Conservation (phyloP, 2,113 vertebrate genomes). For the Symphodus melops region DNA sequence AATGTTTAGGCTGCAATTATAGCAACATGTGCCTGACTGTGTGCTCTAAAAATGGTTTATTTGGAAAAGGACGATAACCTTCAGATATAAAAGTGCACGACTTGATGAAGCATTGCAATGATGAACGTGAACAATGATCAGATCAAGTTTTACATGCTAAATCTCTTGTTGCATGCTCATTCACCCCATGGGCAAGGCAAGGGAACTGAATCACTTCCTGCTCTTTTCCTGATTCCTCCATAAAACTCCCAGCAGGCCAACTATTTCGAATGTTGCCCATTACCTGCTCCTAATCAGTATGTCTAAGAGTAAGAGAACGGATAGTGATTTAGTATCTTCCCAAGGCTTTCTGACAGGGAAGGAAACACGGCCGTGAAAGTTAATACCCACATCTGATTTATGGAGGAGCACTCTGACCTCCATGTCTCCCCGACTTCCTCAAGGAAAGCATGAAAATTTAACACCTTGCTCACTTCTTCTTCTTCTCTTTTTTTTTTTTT, state of each 20-base stretch:
- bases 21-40: constrained; percentile 66
- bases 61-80: constrained; percentile 68
- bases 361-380: constrained; percentile 23
- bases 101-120: constrained; percentile 42
- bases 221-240: constrained; percentile 29
- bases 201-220: constrained; percentile 37
- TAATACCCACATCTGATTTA: constrained; percentile 28
- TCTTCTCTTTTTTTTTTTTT: too few relatives aligned
- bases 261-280: constrained; percentile 35
- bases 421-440: constrained; percentile 11
- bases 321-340: constrained; percentile 35
- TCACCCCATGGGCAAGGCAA: constrained; percentile 14
- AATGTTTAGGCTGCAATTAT: constrained; percentile 78
- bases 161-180: constrained; percentile 19
- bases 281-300: constrained; percentile 39
- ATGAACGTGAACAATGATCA: constrained; percentile 42
- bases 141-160: constrained; percentile 51
- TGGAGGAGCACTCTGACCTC: constrained; percentile 28
- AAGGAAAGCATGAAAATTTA: constrained; percentile 13
- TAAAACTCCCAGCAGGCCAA: constrained; percentile 53
- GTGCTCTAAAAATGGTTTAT: constrained; percentile 66
- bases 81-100: constrained; percentile 61
- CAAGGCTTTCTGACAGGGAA: constrained; percentile 27
- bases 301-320: constrained; percentile 39
- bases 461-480: constrained; percentile 8